These are phyloP conservation scores for Tinamus major DNA, from an alignment of 2,797 vertebrate genomes.

Conservation along the genomic window DNA sequence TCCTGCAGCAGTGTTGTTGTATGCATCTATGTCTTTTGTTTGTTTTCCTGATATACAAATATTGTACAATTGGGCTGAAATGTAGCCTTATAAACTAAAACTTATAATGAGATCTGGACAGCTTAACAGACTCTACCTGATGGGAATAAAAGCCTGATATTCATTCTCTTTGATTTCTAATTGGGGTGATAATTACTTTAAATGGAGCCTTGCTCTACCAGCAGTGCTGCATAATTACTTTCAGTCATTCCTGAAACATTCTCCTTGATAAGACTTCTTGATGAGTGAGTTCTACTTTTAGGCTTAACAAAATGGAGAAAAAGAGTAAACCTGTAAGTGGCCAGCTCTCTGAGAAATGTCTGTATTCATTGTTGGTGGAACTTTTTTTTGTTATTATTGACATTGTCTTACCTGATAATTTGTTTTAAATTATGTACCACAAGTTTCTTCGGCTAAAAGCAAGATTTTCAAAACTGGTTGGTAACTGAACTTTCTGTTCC, in stretches of 20 bases:
- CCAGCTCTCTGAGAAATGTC: background rate
- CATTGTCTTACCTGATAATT: background rate
- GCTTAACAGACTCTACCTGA: background rate
- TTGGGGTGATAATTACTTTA: slow-evolving; percentile 12
- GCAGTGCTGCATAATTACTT: slow-evolving; percentile 17
- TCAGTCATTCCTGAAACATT: background rate
- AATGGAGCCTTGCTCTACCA: background rate
- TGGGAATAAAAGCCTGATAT: background rate
- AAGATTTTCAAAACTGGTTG: background rate
- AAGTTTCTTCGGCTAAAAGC: background rate
- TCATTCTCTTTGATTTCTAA: slow-evolving; percentile 26
- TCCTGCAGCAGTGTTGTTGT: background rate
- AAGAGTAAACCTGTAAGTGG: rapidly evolving
- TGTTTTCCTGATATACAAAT: background rate
- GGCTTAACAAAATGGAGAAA: background rate
- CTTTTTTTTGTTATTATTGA: background rate
- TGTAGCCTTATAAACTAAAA: background rate
- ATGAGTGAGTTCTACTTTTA: background rate
- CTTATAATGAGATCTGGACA: background rate
- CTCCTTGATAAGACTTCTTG: background rate
- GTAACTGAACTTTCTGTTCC: background rate
- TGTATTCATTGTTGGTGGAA: background rate
- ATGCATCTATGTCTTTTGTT: background rate
- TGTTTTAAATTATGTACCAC: background rate
- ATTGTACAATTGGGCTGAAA: background rate